Evolutionary conservation across 2,888 invertebrate genomes (phyloP).

Genomic region (Muschampia plurimacula): DNA sequence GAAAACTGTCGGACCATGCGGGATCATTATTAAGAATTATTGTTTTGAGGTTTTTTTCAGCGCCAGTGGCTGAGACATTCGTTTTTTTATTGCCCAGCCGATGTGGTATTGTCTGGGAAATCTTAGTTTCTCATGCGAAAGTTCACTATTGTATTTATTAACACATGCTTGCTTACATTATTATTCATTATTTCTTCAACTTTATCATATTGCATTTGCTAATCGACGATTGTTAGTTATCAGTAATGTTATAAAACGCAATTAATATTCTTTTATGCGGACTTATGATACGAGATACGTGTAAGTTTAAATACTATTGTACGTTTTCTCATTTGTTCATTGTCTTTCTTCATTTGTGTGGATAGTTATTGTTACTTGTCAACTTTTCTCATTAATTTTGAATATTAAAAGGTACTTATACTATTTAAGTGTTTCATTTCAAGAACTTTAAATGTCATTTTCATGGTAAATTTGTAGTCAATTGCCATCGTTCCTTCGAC

Average conservation of each 20-base stretch:
- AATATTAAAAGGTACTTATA: too few species aligned
- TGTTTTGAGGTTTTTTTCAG: conserved; percentile 69
- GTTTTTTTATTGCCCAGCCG: conserved; percentile 62
- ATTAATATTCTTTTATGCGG: not conserved
- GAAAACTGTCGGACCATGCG: conserved; percentile 58
- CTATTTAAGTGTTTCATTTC: too few species aligned
- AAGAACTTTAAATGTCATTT: too few species aligned
- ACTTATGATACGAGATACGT: conserved; percentile 1
- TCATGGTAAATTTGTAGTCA: too few species aligned
- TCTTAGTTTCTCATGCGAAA: conserved; percentile 79
- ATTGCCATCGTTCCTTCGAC: too few species aligned
- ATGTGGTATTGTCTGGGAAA: conserved; percentile 75
- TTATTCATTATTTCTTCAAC: conserved; percentile 55
- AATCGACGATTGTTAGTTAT: conserved; percentile 35
- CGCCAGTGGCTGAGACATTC: conserved; percentile 62
- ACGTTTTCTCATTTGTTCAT: not conserved
- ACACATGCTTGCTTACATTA: conserved; percentile 25
- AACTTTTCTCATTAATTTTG: too few species aligned
- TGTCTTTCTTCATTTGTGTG: conserved; percentile 1
- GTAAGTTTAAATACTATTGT: conserved; percentile 20
- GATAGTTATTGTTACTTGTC: too few species aligned
- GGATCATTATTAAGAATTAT: conserved; percentile 72
- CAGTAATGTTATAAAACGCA: conserved; percentile 27
- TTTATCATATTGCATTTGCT: conserved; percentile 35
- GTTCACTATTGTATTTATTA: conserved; percentile 56